These are phyloP conservation scores for Ariolimax columbianus DNA, from an alignment of 2,888 invertebrate genomes.

Conservation along the genomic window DNA sequence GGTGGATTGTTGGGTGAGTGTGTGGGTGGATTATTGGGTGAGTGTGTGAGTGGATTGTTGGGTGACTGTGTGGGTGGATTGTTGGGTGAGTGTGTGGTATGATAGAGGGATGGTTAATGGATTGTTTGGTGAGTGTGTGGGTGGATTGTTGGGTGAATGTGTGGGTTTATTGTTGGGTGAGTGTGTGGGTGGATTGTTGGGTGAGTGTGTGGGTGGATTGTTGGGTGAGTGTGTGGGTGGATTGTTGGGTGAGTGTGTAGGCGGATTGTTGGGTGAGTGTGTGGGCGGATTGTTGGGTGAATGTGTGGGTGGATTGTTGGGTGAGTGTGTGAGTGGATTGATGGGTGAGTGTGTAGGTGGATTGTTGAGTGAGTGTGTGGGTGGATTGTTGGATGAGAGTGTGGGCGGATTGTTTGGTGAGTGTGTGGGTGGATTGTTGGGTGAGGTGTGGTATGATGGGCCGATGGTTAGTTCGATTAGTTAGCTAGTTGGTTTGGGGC, in stretches of 20 bases:
- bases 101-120: not conserved
- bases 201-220: no score
- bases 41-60: no score
- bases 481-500: no score
- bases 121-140: not conserved
- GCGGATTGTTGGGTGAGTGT: no score
- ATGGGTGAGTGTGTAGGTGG: no score
- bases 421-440: no score
- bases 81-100: not conserved
- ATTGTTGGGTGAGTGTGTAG: no score
- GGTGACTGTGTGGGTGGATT: no score
- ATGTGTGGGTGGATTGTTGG: not conserved
- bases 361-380: no score
- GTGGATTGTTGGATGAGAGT: no score
- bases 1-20: not conserved
- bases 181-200: not conserved
- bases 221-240: no score
- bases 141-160: not conserved
- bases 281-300: not conserved
- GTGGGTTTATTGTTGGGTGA: not conserved
- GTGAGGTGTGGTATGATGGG: not conserved
- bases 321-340: not conserved
- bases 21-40: no score
- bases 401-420: not conserved
- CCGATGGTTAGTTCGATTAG: not conserved